Evolutionary conservation across 2,797 vertebrate species (phyloP).

Genomic region (Hyperoplus lanceolatus): DNA sequence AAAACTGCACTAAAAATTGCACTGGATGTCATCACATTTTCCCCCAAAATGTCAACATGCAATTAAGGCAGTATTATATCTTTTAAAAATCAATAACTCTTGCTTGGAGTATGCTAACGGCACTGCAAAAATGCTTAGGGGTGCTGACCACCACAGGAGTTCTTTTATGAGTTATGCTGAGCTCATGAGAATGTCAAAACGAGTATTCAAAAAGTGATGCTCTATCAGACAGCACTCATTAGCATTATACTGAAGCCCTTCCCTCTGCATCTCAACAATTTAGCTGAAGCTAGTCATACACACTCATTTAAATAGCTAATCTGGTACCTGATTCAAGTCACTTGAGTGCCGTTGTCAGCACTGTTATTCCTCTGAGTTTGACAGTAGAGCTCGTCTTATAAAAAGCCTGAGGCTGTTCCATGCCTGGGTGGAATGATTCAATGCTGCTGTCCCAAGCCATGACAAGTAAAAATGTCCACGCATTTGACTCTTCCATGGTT

Average conservation of each 20-base stretch:
- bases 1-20: slow-evolving; percentile 51
- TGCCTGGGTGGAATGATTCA: slow-evolving; percentile 54
- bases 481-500: slow-evolving; percentile 57
- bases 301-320: slow-evolving; percentile 29
- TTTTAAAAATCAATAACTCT: slow-evolving; percentile 54
- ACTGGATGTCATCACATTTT: slow-evolving; percentile 73
- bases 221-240: slow-evolving; percentile 32
- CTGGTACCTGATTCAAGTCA: slow-evolving; percentile 36
- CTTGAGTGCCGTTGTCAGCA: slow-evolving; percentile 57
- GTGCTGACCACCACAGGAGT: slow-evolving; percentile 20
- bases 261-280: neutral
- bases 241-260: slow-evolving; percentile 31
- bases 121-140: slow-evolving; percentile 14
- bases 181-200: slow-evolving; percentile 30
- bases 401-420: slow-evolving; percentile 56
- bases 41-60: slow-evolving; percentile 63
- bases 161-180: slow-evolving; percentile 44
- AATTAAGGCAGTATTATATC: slow-evolving; percentile 60
- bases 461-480: slow-evolving; percentile 48
- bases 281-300: slow-evolving; percentile 4
- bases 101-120: slow-evolving; percentile 20
- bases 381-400: slow-evolving; percentile 49
- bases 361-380: slow-evolving; percentile 44
- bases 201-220: slow-evolving; percentile 46
- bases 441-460: slow-evolving; percentile 41